Conservation (phyloP, 2,888 invertebrate species). For the Mactromeris polynyma region DNA sequence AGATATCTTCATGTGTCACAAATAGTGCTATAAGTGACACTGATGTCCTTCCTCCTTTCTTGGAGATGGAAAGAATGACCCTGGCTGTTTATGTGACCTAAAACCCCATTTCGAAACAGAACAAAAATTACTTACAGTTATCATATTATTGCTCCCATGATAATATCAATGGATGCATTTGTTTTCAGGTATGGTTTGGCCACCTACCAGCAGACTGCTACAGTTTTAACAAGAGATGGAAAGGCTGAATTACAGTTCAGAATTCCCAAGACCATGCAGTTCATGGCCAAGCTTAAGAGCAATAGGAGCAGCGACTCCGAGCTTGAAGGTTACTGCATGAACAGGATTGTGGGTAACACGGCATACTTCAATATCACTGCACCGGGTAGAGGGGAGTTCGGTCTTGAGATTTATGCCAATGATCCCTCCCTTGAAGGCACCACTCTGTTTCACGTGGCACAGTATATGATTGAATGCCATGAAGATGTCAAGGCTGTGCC, state of each 20-base stretch:
- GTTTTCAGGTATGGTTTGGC: conserved; percentile 84
- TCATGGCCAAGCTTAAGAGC: conserved; percentile 87
- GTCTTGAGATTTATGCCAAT: conserved; percentile 87
- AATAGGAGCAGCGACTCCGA: conserved; percentile 83
- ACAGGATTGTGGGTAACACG: conserved; percentile 85
- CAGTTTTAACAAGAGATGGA: conserved; percentile 85
- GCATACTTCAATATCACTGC: conserved; percentile 86
- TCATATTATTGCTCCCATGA: no score
- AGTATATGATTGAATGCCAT: conserved; percentile 85
- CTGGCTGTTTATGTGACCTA: no score
- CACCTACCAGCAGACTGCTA: conserved; percentile 85
- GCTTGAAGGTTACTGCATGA: conserved; percentile 85
- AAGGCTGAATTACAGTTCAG: conserved; percentile 86
- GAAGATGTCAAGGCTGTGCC: conserved; percentile 84
- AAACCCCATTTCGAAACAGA: no score
- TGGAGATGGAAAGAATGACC: no score
- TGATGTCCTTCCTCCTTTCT: no score
- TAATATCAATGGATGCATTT: no score
- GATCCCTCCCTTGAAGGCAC: conserved; percentile 86
- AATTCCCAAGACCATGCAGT: conserved; percentile 85
- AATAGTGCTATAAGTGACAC: no score
- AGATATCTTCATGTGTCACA: no score
- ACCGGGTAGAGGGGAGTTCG: conserved; percentile 85
- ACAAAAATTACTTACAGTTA: no score
- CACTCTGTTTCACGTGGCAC: conserved; percentile 86